A percentile compares a stretch with the other conserved stretches of the same genome.
These are phyloP conservation scores for Dryas iulia DNA, from an alignment of 1,140 invertebrate species.

Conservation along the genomic window DNA sequence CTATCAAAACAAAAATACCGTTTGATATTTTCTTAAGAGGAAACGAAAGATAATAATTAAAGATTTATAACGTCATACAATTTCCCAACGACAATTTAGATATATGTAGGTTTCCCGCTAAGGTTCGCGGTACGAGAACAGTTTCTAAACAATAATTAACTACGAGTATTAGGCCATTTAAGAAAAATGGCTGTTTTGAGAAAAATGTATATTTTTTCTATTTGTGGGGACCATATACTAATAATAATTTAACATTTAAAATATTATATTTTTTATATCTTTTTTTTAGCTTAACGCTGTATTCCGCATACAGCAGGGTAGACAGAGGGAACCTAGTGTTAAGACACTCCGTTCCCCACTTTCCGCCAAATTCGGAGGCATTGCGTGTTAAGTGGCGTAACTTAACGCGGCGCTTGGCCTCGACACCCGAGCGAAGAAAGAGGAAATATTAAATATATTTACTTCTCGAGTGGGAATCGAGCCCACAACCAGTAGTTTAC, in stretches of 20 bases:
- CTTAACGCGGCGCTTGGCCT: not conserved
- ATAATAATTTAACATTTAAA: no score
- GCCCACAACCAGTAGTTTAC: no score
- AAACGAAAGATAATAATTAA: not conserved
- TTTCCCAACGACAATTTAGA: not conserved
- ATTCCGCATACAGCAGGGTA: no score
- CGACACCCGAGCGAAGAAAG: no score
- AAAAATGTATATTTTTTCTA: no score
- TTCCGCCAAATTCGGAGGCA: no score
- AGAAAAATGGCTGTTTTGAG: no score
- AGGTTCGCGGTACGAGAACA: not conserved
- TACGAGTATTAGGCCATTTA: not conserved
- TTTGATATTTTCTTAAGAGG: not conserved
- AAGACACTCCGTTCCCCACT: not conserved
- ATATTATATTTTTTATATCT: no score
- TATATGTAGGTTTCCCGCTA: not conserved
- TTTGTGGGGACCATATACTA: no score
- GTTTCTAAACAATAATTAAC: not conserved
- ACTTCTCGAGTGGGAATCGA: not conserved
- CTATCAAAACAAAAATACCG: not conserved
- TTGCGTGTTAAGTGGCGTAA: not conserved
- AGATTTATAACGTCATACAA: not conserved
- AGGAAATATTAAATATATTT: no score
- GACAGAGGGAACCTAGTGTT: not conserved
- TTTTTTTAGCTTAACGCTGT: not conserved